A percentile compares a stretch with the other conserved stretches of the same genome.
Evolutionary conservation across 2,888 invertebrate genomes (phyloP).

Genomic region (Cacoxenus indagator): DNA sequence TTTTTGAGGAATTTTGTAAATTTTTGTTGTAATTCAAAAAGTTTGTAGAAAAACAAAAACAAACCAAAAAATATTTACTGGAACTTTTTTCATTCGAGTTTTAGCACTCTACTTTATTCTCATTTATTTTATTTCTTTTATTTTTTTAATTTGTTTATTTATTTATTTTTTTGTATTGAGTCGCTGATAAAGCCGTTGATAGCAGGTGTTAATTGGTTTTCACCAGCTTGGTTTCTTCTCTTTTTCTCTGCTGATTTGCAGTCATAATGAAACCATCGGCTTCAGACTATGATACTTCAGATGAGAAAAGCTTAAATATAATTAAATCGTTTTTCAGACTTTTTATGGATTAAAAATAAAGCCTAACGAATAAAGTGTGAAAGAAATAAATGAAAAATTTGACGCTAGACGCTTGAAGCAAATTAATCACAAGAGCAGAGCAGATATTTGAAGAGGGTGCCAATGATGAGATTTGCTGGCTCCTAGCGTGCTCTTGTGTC

Average conservation of each 20-base stretch:
- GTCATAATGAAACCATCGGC: constrained; percentile 49
- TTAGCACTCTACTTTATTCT: background rate
- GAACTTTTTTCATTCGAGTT: constrained; percentile 55
- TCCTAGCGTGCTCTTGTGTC: too few species aligned
- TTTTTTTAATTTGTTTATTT: background rate
- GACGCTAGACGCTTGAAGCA: too few species aligned
- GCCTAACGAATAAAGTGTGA: too few species aligned
- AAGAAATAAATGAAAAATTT: too few species aligned
- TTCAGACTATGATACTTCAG: background rate
- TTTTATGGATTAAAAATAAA: too few species aligned
- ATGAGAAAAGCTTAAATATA: constrained; percentile 34
- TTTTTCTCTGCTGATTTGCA: constrained; percentile 60
- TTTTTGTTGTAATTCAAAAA: constrained; percentile 65
- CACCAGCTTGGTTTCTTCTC: too few species aligned
- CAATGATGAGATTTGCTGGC: too few species aligned
- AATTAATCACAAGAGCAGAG: too few species aligned
- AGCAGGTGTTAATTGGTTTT: constrained; percentile 64
- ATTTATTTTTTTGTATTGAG: constrained; percentile 52
- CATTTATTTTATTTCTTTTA: background rate
- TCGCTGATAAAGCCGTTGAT: constrained; percentile 55
- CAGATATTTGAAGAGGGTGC: too few species aligned
- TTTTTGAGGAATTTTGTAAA: constrained; percentile 66
- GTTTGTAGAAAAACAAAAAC: constrained; percentile 34
- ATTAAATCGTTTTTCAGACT: constrained; percentile 60
- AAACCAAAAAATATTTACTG: background rate